phyloP scores from a whole-genome alignment of 2,888 invertebrate genomes.

The Cecidostiba fungosa region DNA sequence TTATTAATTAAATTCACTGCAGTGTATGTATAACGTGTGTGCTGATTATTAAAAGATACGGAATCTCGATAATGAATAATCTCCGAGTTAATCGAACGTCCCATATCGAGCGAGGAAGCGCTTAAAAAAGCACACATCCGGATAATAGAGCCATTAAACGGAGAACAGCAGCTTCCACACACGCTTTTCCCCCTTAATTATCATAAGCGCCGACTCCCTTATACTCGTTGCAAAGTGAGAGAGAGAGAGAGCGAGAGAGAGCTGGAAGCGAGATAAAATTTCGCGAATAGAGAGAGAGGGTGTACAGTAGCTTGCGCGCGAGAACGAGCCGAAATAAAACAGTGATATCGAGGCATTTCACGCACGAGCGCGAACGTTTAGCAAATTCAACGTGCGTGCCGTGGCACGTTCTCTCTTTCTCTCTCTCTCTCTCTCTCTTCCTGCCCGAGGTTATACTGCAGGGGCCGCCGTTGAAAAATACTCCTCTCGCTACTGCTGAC shows the following conservation, averaged over 20 bases:
- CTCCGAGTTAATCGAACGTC: no score
- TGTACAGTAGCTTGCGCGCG: conserved; percentile 63
- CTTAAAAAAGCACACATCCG: conserved; percentile 57
- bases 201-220: conserved; percentile 58
- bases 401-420: conserved; percentile 72
- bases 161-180: conserved; percentile 36
- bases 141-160: conserved; percentile 63
- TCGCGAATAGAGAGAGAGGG: conserved; percentile 54
- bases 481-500: conserved; percentile 76
- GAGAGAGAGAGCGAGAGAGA: conserved; percentile 65
- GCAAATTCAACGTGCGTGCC: conserved; percentile 80
- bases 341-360: conserved; percentile 80
- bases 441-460: conserved; percentile 71
- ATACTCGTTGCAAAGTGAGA: neutral
- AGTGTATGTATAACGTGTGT: neutral
- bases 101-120: neutral
- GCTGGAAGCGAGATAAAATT: conserved; percentile 72
- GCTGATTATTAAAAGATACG: no score
- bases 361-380: conserved; percentile 80
- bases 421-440: conserved; percentile 65
- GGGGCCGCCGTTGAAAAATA: conserved; percentile 78
- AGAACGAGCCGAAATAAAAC: conserved; percentile 78
- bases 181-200: conserved; percentile 60
- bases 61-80: no score
- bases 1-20: conserved; percentile 74